Base-by-base conservation (phyloP, 2,113 vertebrate species). In the Crotalus horridus region DNA sequence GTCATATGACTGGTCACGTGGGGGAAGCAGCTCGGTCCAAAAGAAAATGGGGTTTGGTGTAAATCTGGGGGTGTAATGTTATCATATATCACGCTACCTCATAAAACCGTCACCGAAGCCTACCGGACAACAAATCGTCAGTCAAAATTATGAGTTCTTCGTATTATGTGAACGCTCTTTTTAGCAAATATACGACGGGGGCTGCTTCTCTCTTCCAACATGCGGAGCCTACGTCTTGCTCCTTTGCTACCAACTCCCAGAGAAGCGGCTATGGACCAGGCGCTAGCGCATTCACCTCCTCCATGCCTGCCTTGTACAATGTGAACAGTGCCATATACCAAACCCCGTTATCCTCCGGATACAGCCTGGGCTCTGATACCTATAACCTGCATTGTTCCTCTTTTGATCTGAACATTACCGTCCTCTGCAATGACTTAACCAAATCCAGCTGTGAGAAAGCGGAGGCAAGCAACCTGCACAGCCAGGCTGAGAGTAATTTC, bases 41-140 rank as follows among this genome's bases (percentile, higher is more conserved):
- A 98, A 98, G 98, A 98, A 99, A 99, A 98, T 99, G 98, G 98
- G 98, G 98, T 98, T 98, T 98, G 98, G 98, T 98, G 98, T 99
- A 99, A 99, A 99, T 99, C 98, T 98, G 97, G 97, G 97, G 97
- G 98, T 98, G 98, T 99, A 99, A 99, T 99, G 98, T 98, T 98
- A 98, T 98, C 98, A 98, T 99, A 99, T 99, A 99, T 99, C 99
- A 99, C 97, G 95, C 97, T 98, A 98, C 98, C 98, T 99, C 98
- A 98, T 99, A 99, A 99, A 99, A 99, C 99, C 98, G 98, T 99
- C 98, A 99, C 98, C 97, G 98, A 98, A 98, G 98, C 98, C 98
- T 98, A 98, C 98, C 97, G 98, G 98, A 98, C 98, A 98, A 99
- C 98, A 99, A 99, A 99, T 99, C 98, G 99, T 98, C 97, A 98